phyloP scores from a whole-genome alignment of 2,113 vertebrate species.

The Hassar affinis region DNA sequence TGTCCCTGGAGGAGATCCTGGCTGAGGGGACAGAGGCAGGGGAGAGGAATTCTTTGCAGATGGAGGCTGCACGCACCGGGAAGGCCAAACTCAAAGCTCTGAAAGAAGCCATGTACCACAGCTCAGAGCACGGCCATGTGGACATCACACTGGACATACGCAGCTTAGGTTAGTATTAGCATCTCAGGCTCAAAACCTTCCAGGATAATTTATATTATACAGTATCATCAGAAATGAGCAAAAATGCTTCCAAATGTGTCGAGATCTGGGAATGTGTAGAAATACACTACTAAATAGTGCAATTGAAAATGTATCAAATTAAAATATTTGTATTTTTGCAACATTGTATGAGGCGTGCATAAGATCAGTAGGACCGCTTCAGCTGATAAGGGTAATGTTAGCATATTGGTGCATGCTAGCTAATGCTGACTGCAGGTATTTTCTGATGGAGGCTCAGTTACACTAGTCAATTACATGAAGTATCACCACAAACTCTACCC shows the following conservation, averaged over 20 bases:
- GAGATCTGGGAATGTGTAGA: neutral
- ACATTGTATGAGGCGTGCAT: neutral
- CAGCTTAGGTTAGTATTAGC: constrained; percentile 73
- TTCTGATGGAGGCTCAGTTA: neutral
- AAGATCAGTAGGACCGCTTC: neutral
- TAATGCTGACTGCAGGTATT: neutral
- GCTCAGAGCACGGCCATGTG: constrained; percentile 79
- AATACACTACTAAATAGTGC: neutral
- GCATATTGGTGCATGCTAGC: neutral
- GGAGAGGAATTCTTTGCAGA: constrained; percentile 50
- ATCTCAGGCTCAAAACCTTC: neutral
- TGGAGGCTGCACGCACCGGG: constrained; percentile 71
- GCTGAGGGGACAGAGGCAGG: constrained; percentile 70
- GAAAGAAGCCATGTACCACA: constrained; percentile 82
- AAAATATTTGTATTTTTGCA: neutral
- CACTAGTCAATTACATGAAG: too few species aligned
- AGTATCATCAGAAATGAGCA: neutral
- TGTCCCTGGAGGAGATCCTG: constrained; percentile 79
- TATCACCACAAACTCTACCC: neutral
- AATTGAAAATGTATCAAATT: neutral
- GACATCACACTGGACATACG: constrained; percentile 82
- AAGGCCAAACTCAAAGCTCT: constrained; percentile 77
- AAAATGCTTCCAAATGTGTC: neutral
- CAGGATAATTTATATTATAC: neutral
- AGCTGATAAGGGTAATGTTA: neutral